phyloP scores from a whole-genome alignment of 2,797 vertebrate genomes.

The Siniperca undulata region DNA sequence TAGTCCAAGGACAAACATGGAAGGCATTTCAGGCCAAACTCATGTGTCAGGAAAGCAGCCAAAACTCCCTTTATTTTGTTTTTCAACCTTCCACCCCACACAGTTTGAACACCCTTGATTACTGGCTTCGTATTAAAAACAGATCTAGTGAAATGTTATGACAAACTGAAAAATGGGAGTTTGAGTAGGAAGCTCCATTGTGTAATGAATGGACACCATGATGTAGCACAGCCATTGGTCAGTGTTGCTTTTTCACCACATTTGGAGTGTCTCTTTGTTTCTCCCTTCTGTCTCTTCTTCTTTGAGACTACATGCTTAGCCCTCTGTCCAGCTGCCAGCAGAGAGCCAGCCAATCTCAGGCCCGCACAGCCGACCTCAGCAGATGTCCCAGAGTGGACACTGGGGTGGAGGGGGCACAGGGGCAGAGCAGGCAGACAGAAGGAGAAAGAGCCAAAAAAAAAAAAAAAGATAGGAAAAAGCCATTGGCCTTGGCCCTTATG shows the following conservation, averaged over 20 bases:
- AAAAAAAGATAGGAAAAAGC: slow-evolving; percentile 13
- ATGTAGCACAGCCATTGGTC: slow-evolving; percentile 8
- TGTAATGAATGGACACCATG: slow-evolving; percentile 12
- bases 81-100: slow-evolving; percentile 22
- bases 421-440: slow-evolving; percentile 53
- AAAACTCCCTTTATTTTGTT: slow-evolving; percentile 41
- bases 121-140: slow-evolving; percentile 33
- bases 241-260: slow-evolving; percentile 31
- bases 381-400: slow-evolving; percentile 80
- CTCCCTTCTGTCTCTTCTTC: slow-evolving; percentile 11
- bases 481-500: slow-evolving; percentile 57
- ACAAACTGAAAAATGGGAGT: slow-evolving; percentile 43
- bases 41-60: slow-evolving; percentile 52
- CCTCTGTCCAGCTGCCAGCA: slow-evolving; percentile 77
- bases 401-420: slow-evolving; percentile 50
- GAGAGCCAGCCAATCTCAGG: slow-evolving; percentile 59
- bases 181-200: slow-evolving; percentile 6
- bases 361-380: slow-evolving; percentile 69
- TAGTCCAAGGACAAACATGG: slow-evolving; percentile 71
- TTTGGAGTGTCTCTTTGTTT: slow-evolving; percentile 11
- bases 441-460: slow-evolving; percentile 40
- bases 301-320: slow-evolving; percentile 52
- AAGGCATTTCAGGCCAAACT: slow-evolving; percentile 56
- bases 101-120: slow-evolving; percentile 29
- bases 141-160: slow-evolving; percentile 52